Conservation (phyloP, 2,113 vertebrate species). For the Sphaerodactylus townsendi region DNA sequence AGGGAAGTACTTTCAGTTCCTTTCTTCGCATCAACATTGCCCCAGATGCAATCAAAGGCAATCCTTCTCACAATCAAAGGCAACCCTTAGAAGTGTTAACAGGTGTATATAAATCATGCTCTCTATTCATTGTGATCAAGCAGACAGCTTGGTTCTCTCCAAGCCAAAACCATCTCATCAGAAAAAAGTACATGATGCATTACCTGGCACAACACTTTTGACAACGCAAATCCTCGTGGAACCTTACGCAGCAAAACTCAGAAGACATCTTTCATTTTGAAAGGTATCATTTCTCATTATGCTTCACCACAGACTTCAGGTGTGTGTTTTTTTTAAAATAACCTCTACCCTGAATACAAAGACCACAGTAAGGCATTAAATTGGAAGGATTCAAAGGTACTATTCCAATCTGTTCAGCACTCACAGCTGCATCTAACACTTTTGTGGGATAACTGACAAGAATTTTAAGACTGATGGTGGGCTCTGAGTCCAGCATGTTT, state of each 20-base stretch:
- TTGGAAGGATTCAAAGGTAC: not conserved
- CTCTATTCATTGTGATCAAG: slow-evolving; percentile 40
- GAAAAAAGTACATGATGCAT: slow-evolving; percentile 38
- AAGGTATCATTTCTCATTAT: not conserved
- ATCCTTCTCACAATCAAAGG: slow-evolving; percentile 33
- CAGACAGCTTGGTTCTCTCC: slow-evolving; percentile 28
- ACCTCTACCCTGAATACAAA: not conserved
- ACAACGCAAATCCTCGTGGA: not conserved
- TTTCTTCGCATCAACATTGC: slow-evolving; percentile 41
- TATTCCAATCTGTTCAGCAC: not conserved
- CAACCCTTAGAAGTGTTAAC: slow-evolving; percentile 28
- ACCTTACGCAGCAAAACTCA: slow-evolving; percentile 7
- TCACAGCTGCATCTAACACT: not conserved
- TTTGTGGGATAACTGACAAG: no score
- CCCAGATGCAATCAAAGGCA: slow-evolving; percentile 30
- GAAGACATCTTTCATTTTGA: not conserved
- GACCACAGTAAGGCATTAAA: not conserved
- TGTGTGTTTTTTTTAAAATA: not conserved
- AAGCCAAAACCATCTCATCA: slow-evolving; percentile 46
- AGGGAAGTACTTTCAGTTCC: slow-evolving; percentile 16
- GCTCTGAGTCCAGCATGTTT: not conserved
- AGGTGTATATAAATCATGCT: not conserved
- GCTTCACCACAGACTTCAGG: not conserved
- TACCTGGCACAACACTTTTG: slow-evolving; percentile 12
- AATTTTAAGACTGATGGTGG: not conserved